Evolutionary conservation across 1,140 invertebrate genomes (phyloP), one percentile per base, ranked within the genome.

Genomic region (Saccostrea glomerata): DNA sequence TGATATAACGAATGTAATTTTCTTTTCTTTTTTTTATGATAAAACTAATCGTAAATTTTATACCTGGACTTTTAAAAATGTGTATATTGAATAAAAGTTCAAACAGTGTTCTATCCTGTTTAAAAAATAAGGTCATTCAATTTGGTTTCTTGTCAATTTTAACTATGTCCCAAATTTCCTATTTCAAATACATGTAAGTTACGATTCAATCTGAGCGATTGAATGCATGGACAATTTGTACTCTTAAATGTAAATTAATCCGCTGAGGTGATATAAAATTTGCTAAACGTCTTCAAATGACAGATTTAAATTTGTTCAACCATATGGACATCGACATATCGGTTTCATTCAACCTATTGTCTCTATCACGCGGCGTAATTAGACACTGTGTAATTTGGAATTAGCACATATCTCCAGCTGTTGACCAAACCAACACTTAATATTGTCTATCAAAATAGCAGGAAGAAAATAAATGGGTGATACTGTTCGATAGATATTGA

Each of bases 301-400:
- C 70, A 77, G 70, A 30, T 36, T 30, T 77, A 77, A 77, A 36
- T 36, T 23, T 73, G 23, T 15, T 36, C 70, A 30, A 15, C 20
- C 23, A 40, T 77, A 30, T 25, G 25, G 70, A 77, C 70, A 12
- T 25, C 9, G 4, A 30, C 23, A 25, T 25, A 77, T 77, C 70
- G 70, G 25, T 77, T 77, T 77, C 70, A 77, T 25, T 36, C 30
- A 36, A 77, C 30, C 23, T 7, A 36, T 77, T 77, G 70, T 77
- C 70, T 77, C 25, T 77, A 30, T 30, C 7, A 9, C 13, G 25
- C 30, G 70, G 30, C 23, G 70, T 77, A 77, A 77, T 77, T 23
- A 77, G 25, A 36, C 0, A 77, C 23, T 30, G 25, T 77, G 25
- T 77, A 30, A 77, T 36, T 77, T 13, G 25, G 70, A 77, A 77